Evolutionary conservation across 2,113 vertebrate genomes (phyloP).

Genomic region (Pelodiscus sinensis): DNA sequence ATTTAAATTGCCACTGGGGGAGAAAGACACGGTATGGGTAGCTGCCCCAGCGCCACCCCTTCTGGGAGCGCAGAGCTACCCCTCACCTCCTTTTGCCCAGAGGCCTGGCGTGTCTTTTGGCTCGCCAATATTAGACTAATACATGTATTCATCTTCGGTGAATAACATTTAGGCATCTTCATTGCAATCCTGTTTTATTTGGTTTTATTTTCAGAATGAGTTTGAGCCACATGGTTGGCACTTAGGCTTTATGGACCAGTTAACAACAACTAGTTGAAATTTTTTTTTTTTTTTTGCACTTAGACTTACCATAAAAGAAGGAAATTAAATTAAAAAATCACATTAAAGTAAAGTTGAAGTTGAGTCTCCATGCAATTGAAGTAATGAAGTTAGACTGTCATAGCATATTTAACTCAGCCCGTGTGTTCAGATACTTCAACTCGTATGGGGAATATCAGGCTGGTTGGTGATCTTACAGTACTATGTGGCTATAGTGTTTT

Average conservation of each 20-base stretch:
- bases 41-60: too few species aligned
- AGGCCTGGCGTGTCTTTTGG: too few species aligned
- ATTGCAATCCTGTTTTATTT: neutral
- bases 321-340: conserved; percentile 71
- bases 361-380: conserved; percentile 51
- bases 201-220: neutral
- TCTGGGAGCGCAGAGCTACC: too few species aligned
- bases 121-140: neutral
- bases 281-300: conserved; percentile 31
- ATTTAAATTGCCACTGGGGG: too few species aligned
- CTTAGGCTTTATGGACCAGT: neutral
- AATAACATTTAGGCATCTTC: neutral
- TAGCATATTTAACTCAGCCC: conserved; percentile 39
- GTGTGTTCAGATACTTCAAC: neutral
- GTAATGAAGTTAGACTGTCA: conserved; percentile 66
- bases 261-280: conserved; percentile 36
- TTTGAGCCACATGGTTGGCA: neutral
- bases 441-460: neutral
- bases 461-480: neutral
- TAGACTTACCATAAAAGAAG: conserved; percentile 46
- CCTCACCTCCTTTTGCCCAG: too few species aligned
- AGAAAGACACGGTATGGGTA: too few species aligned
- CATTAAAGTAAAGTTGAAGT: conserved; percentile 67
- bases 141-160: neutral
- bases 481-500: conserved; percentile 11